These are phyloP conservation scores for Balaeniceps rex DNA, from an alignment of 2,113 vertebrate species.

Conservation along the genomic window DNA sequence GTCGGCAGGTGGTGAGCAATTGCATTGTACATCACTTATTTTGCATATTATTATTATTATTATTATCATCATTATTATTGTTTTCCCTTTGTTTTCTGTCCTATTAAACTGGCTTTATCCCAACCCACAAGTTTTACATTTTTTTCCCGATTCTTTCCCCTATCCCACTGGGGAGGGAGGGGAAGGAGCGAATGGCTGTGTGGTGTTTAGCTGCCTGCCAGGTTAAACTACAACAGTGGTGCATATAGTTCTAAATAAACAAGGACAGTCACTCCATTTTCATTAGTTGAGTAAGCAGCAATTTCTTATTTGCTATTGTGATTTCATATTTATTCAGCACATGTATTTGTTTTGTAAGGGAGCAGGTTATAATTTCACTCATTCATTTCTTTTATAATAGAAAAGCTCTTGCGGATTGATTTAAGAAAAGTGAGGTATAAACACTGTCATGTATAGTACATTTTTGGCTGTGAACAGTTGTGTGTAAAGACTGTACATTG, in stretches of 20 bases:
- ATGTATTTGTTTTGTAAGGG: neutral
- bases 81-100: too few species aligned
- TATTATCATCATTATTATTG: too few species aligned
- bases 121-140: too few species aligned
- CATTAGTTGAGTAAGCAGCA: neutral
- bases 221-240: neutral
- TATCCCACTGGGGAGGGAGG: too few species aligned
- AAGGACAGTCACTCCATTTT: neutral
- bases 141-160: too few species aligned
- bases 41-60: too few species aligned
- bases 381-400: neutral
- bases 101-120: too few species aligned
- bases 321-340: slow-evolving; percentile 1
- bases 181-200: too few species aligned
- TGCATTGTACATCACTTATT: too few species aligned
- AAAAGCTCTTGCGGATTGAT: neutral
- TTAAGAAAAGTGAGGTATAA: neutral
- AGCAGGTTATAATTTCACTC: neutral
- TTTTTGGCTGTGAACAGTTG: neutral
- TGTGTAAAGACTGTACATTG: neutral
- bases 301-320: neutral
- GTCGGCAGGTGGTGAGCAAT: too few species aligned
- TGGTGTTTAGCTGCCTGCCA: too few species aligned
- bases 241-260: neutral
- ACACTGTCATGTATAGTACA: neutral